These are phyloP conservation scores for Drosophila nannoptera DNA, from an alignment of 1,140 invertebrate genomes.

Conservation along the genomic window DNA sequence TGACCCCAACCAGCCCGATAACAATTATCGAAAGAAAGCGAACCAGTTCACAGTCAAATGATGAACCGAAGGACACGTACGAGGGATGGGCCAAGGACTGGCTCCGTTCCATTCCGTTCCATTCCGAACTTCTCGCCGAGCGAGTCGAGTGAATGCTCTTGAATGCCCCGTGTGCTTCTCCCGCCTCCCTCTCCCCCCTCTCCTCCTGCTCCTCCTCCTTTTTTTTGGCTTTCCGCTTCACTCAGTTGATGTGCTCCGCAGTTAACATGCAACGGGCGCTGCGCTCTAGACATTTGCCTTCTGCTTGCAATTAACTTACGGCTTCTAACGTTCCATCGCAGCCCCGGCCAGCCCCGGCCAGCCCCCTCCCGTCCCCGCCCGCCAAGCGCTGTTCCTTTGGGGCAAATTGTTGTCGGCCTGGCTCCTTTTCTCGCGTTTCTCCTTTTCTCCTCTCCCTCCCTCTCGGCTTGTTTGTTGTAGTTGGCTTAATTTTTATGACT, in stretches of 20 bases:
- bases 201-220: no score
- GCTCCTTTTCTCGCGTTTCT: constrained; percentile 23
- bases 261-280: neutral
- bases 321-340: neutral
- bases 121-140: no score
- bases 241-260: neutral
- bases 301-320: constrained; percentile 1
- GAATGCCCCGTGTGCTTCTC: no score
- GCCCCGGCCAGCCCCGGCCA: neutral
- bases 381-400: neutral
- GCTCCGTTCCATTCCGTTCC: no score
- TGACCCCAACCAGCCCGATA: neutral
- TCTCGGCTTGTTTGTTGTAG: constrained; percentile 1
- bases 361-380: neutral
- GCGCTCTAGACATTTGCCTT: constrained; percentile 2
- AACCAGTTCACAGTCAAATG: no score
- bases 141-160: no score
- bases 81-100: no score
- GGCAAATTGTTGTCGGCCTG: constrained; percentile 2
- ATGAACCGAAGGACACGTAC: no score
- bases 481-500: constrained; percentile 72
- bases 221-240: neutral
- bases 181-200: no score
- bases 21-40: neutral
- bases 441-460: constrained; percentile 12